Conservation (phyloP, 2,888 invertebrate species). For the Hipparchia semele region DNA sequence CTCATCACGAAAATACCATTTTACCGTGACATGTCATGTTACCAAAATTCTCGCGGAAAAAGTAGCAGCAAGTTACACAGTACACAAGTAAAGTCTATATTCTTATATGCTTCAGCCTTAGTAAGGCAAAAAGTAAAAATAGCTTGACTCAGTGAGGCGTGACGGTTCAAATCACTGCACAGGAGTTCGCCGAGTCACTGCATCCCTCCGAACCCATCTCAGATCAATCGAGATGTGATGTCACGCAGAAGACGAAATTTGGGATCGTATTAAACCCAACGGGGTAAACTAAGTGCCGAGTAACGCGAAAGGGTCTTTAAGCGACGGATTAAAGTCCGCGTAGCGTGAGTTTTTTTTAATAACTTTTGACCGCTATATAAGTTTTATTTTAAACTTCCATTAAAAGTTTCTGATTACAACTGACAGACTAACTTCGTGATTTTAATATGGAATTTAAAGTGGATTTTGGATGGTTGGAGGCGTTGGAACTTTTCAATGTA, state of each 20-base stretch:
- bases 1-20: no score
- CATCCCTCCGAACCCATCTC: slow-evolving; percentile 26
- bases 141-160: slow-evolving; percentile 56
- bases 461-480: background rate
- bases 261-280: background rate
- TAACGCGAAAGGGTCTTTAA: background rate
- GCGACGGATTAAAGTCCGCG: background rate
- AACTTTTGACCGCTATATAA: background rate
- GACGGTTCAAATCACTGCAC: slow-evolving; percentile 57
- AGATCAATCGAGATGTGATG: slow-evolving; percentile 18
- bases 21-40: no score
- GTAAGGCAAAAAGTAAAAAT: slow-evolving; percentile 47
- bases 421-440: no score
- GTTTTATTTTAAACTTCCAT: background rate
- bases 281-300: background rate
- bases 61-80: no score
- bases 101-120: no score
- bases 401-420: background rate
- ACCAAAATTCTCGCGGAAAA: no score
- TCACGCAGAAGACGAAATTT: slow-evolving; percentile 15
- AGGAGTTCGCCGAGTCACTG: slow-evolving; percentile 62
- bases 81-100: no score
- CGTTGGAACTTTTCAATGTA: background rate
- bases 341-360: background rate
- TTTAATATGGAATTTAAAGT: background rate